phyloP scores from a whole-genome alignment of 2,888 invertebrate species.

The Harpagoxenus sublaevis region DNA sequence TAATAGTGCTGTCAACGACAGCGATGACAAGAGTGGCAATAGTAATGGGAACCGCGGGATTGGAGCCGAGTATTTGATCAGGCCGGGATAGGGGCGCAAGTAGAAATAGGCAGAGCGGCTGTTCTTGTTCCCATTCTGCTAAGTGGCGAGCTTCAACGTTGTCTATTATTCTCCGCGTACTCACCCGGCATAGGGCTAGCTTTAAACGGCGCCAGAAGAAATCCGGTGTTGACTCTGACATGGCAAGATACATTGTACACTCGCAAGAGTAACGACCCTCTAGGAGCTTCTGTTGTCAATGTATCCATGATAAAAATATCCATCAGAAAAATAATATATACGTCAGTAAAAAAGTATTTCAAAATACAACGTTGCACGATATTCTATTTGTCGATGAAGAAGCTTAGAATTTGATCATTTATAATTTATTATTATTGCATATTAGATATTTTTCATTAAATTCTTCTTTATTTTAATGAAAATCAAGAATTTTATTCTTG shows the following conservation, averaged over 20 bases:
- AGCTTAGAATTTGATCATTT: background rate
- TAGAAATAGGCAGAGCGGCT: constrained; percentile 78
- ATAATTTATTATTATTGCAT: background rate
- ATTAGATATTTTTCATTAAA: background rate
- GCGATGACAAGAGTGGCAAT: constrained; percentile 67
- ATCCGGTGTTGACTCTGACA: constrained; percentile 54
- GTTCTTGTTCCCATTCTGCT: constrained; percentile 82
- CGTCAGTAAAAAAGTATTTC: background rate
- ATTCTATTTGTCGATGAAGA: background rate
- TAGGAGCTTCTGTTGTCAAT: background rate
- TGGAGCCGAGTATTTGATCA: constrained; percentile 73
- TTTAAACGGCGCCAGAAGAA: constrained; percentile 57
- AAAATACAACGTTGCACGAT: background rate
- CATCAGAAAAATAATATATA: background rate
- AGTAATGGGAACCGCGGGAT: constrained; percentile 75
- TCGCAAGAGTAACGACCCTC: constrained; percentile 9
- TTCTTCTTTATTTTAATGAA: too few relatives aligned
- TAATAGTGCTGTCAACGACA: constrained; percentile 64
- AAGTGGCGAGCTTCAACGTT: constrained; percentile 75
- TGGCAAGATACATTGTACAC: constrained; percentile 36
- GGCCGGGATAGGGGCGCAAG: constrained; percentile 72
- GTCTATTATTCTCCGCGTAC: constrained; percentile 71
- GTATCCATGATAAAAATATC: too few relatives aligned
- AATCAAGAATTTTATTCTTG: background rate
- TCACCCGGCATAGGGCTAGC: constrained; percentile 48